Conservation (phyloP, 2,797 vertebrate species). For the Corythornis leucogaster region DNA sequence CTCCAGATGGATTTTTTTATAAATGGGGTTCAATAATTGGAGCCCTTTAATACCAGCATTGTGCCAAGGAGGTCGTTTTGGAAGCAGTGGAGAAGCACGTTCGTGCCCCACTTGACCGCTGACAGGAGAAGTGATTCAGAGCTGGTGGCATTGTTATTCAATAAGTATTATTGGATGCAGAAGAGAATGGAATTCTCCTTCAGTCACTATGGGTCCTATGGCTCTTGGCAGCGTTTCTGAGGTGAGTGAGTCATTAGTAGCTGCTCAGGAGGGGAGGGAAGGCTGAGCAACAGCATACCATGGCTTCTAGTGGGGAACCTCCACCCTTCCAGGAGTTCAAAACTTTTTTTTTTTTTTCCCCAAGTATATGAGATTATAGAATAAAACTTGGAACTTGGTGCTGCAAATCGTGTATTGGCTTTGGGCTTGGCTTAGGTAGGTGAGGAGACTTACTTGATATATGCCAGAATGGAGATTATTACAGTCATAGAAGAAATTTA, state of each 20-base stretch:
- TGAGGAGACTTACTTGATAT: background rate
- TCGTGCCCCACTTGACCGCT: background rate
- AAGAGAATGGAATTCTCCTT: conserved; percentile 35
- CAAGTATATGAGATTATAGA: background rate
- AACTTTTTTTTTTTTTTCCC: too few relatives aligned
- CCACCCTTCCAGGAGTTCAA: conserved; percentile 21
- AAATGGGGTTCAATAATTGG: background rate
- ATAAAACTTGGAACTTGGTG: background rate
- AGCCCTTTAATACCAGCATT: background rate
- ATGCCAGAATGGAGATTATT: background rate
- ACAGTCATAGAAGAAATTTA: background rate
- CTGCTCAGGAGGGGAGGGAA: background rate
- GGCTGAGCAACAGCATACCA: background rate
- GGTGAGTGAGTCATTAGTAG: conserved; percentile 57
- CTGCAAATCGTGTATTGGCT: background rate
- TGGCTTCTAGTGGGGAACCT: background rate
- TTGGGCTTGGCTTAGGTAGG: background rate
- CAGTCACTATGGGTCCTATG: background rate
- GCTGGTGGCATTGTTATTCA: conserved; percentile 28
- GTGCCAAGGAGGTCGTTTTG: background rate
- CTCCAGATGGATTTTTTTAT: background rate
- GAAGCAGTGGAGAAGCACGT: background rate
- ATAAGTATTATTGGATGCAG: background rate
- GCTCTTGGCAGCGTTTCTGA: conserved; percentile 54
- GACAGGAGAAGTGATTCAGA: conserved; percentile 24